These are phyloP conservation scores for Phalacrocorax carbo DNA, from an alignment of 2,113 vertebrate genomes.

Conservation along the genomic window DNA sequence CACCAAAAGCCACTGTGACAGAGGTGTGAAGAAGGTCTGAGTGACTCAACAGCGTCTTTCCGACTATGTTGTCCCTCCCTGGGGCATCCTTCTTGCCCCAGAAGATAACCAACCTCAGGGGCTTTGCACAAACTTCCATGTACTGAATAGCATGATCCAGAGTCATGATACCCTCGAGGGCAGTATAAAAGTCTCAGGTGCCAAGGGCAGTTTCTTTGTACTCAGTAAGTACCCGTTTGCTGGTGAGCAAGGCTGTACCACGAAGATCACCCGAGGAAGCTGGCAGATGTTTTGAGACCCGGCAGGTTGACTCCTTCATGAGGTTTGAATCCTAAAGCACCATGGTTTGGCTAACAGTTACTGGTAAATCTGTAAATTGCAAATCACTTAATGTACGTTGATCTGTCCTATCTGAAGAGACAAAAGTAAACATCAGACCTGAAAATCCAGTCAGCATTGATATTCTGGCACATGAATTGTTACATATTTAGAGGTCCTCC, in stretches of 20 bases:
- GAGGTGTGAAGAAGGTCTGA: background rate
- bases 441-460: background rate
- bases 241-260: background rate
- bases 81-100: background rate
- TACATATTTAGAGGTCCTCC: background rate
- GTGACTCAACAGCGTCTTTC: background rate
- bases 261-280: background rate
- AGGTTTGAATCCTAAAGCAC: constrained; percentile 59
- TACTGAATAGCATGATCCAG: background rate
- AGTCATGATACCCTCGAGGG: background rate
- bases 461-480: background rate
- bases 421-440: background rate
- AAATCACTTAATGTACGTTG: constrained; percentile 48
- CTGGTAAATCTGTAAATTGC: constrained; percentile 45
- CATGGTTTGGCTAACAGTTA: constrained; percentile 51
- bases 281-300: constrained; percentile 36
- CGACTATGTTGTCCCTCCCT: background rate
- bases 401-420: constrained; percentile 30
- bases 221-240: background rate
- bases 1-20: background rate
- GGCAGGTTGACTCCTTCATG: background rate
- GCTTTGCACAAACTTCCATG: background rate
- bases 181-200: background rate
- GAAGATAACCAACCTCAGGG: background rate
- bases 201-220: background rate